These are phyloP conservation scores for Danio aesculapii DNA, from an alignment of 2,797 vertebrate species.

Conservation along the genomic window DNA sequence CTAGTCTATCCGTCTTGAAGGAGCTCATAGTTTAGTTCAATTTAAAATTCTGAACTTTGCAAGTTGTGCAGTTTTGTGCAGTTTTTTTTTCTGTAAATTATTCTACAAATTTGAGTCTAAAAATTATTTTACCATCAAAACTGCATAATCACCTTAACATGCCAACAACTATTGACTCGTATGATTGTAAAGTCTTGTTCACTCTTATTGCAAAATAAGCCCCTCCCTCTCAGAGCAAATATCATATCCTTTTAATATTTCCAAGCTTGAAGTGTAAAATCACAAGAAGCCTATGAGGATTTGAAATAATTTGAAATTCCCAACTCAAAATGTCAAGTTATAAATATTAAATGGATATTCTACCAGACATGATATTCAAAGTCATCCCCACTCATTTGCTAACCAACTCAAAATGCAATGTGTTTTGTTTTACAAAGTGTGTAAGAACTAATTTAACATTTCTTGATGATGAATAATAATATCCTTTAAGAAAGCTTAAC, in stretches of 20 bases:
- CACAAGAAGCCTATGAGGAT: not conserved
- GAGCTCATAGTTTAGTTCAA: not conserved
- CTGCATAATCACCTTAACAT: not conserved
- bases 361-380: conserved; percentile 53
- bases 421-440: conserved; percentile 14
- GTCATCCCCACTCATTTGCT: conserved; percentile 61
- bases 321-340: conserved; percentile 37
- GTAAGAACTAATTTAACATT: not conserved
- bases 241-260: conserved; percentile 67
- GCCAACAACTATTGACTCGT: not conserved
- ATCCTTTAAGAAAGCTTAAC: conserved; percentile 30
- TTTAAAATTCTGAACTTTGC: not conserved
- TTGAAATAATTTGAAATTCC: conserved; percentile 24
- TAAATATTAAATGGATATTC: conserved; percentile 64
- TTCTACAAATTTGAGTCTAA: too few relatives aligned
- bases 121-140: not conserved
- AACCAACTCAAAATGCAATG: conserved; percentile 46
- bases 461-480: conserved; percentile 30
- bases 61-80: not conserved
- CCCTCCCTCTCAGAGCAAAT: conserved; percentile 51
- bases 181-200: not conserved
- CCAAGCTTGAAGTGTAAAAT: not conserved
- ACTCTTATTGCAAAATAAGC: conserved; percentile 41
- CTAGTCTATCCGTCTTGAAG: not conserved
- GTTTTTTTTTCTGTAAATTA: not conserved